A percentile compares a stretch with the other conserved stretches of the same genome.
Evolutionary conservation across 2,888 invertebrate genomes (phyloP).

Genomic region (Pseudoips prasinana): DNA sequence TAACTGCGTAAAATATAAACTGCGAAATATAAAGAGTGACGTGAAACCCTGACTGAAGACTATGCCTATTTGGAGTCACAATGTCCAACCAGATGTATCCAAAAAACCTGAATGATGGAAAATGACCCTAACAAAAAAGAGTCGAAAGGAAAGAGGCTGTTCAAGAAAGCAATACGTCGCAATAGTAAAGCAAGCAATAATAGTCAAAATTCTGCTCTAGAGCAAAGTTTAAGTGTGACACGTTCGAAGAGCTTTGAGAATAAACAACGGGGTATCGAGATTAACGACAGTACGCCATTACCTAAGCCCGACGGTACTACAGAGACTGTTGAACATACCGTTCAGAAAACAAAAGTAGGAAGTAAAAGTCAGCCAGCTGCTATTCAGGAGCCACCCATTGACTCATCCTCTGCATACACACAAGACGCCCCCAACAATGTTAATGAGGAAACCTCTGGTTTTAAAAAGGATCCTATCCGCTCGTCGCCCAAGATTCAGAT

Average conservation of each 20-base stretch:
- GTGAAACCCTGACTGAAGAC: no score
- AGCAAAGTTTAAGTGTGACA: slow-evolving; percentile 46
- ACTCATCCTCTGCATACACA: slow-evolving; percentile 52
- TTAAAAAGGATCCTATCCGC: slow-evolving; percentile 32
- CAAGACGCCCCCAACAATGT: slow-evolving; percentile 52
- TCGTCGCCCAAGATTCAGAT: slow-evolving; percentile 26
- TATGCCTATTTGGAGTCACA: no score
- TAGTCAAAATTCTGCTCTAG: slow-evolving; percentile 51
- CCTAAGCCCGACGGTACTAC: slow-evolving; percentile 55
- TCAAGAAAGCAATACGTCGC: slow-evolving; percentile 68
- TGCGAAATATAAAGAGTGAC: no score
- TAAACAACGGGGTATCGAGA: slow-evolving; percentile 47
- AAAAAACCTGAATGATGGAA: slow-evolving; percentile 70
- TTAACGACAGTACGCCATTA: slow-evolving; percentile 53
- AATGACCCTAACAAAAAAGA: slow-evolving; percentile 77
- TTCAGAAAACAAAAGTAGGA: slow-evolving; percentile 36
- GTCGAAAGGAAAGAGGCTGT: slow-evolving; percentile 71
- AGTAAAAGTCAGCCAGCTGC: slow-evolving; percentile 28
- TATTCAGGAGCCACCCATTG: no score
- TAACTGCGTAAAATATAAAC: no score
- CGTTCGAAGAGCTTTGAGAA: slow-evolving; percentile 65
- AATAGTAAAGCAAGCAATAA: slow-evolving; percentile 63
- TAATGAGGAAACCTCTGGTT: slow-evolving; percentile 35
- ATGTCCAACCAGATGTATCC: slow-evolving; percentile 52
- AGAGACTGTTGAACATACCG: slow-evolving; percentile 37